Percentiles rank a stretch among this genome's conserved stretches.
Evolutionary conservation across 2,888 invertebrate species (phyloP).

Genomic region (Apantesis nais): DNA sequence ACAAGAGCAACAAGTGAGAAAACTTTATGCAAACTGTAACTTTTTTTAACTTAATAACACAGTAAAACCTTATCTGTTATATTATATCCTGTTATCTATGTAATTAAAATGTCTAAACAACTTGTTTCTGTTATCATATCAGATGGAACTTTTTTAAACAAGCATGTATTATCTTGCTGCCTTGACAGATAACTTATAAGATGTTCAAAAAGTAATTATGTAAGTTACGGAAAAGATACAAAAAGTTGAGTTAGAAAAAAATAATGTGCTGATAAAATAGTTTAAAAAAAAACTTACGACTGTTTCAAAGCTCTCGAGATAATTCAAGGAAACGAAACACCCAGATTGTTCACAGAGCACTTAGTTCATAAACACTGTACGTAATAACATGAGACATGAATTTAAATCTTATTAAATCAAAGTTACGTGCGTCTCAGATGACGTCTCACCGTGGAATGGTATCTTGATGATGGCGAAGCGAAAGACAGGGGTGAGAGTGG

Average conservation of each 20-base stretch:
- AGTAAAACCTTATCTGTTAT: constrained; percentile 25
- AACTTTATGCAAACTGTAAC: constrained; percentile 20
- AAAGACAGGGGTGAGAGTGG: constrained; percentile 61
- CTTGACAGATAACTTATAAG: constrained; percentile 38
- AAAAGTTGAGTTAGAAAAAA: constrained; percentile 24
- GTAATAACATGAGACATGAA: constrained; percentile 49
- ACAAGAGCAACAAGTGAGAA: constrained; percentile 67
- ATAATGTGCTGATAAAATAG: background rate
- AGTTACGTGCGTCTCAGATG: constrained; percentile 61
- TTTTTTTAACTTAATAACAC: constrained; percentile 15
- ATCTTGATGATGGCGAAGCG: constrained; percentile 72
- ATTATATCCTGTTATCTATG: constrained; percentile 32
- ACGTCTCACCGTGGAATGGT: constrained; percentile 76
- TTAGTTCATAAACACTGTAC: constrained; percentile 66
- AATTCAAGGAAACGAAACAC: constrained; percentile 58
- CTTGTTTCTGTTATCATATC: constrained; percentile 36
- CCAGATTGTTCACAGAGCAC: constrained; percentile 70
- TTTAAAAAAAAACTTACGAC: constrained; percentile 48
- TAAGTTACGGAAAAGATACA: constrained; percentile 20
- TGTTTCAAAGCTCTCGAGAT: constrained; percentile 38
- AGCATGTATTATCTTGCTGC: constrained; percentile 27
- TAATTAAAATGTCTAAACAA: constrained; percentile 32
- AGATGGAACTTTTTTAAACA: constrained; percentile 36
- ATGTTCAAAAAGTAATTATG: constrained; percentile 22
- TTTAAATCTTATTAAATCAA: constrained; percentile 31